Evolutionary conservation across 2,113 vertebrate species (phyloP).

Genomic region (Chionodraco myersi): DNA sequence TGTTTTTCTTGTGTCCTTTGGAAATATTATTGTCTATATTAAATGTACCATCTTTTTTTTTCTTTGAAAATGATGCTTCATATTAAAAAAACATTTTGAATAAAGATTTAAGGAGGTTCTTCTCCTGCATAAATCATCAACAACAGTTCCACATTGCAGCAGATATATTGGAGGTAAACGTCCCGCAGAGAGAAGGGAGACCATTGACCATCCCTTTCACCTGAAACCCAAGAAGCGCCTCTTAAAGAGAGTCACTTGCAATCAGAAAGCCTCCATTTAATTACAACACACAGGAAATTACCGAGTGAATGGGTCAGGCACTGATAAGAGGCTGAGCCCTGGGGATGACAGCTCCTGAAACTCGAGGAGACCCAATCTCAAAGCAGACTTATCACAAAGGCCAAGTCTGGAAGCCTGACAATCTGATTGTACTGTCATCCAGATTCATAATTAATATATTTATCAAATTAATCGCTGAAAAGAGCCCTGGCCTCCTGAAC

Average conservation of each 20-base stretch:
- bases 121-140: not conserved
- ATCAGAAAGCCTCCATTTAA: conserved; percentile 97
- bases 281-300: conserved; percentile 99
- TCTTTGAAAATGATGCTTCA: too few species aligned
- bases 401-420: conserved; percentile 91
- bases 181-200: conserved; percentile 64
- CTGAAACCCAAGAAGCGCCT: conserved; percentile 74
- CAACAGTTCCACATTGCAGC: not conserved
- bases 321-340: conserved; percentile 90
- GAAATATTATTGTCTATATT: too few species aligned
- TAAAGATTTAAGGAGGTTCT: not conserved
- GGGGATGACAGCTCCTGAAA: conserved; percentile 93
- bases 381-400: conserved; percentile 91
- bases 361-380: conserved; percentile 87
- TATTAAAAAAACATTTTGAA: not conserved
- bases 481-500: conserved; percentile 83
- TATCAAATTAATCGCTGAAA: conserved; percentile 98
- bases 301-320: conserved; percentile 88
- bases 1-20: too few species aligned
- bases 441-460: conserved; percentile 99
- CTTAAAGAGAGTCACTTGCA: conserved; percentile 89
- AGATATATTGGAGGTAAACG: not conserved
- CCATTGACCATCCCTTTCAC: conserved; percentile 36
- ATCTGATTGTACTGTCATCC: conserved; percentile 96
- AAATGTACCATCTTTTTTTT: too few species aligned